Base-by-base conservation (phyloP, 2,797 vertebrate genomes). In the Mallotus villosus region DNA sequence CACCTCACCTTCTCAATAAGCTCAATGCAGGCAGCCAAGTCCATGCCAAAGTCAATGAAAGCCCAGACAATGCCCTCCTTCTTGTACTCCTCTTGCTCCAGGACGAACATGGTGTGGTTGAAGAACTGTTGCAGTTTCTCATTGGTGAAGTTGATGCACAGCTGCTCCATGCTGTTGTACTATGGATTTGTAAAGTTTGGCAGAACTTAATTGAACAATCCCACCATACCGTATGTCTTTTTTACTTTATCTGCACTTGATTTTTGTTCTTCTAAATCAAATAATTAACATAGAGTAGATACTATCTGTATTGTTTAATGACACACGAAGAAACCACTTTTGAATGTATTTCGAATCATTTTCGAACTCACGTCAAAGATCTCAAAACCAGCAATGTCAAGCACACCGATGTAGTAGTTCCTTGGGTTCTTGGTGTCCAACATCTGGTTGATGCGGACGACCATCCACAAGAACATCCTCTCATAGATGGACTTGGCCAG, bases 351-450 rank as follows among this genome's bases (percentile, higher is more conserved):
- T 29, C 27, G 0, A 29, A 29, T 29, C 0, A 29, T 34, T 8
- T 34, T 34, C 32, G 8, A 34, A 34, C 76, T 74, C 72, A 94
- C 92, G 86, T 94, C 92, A 74, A 94, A 94, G 11, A 94, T 93
- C 77, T 94, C 91, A 74, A 94, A 94, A 34, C 91, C 93, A 9
- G 93, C 92, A 1, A 94, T 93, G 71, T 94, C 93, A 17, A 93
- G 66, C 41, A 93, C 90, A 0, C 92, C 93, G 61, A 91, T 93
- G 12, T 93, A 94, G 61, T 93, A 89, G 41, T 93, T 90, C 21
- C 93, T 82, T 0, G 92, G 85, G 0, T 92, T 81, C 53, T 85
- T 93, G 0, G 93, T 93, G 4, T 93, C 92, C 76, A 94, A 87
- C 2, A 92, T 91, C 53, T 94, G 86, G 76, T 93, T 93, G 71